Evolutionary conservation across 1,140 invertebrate species (phyloP), one percentile per base, ranked within the genome.

Genomic region (Hyphantria cunea): DNA sequence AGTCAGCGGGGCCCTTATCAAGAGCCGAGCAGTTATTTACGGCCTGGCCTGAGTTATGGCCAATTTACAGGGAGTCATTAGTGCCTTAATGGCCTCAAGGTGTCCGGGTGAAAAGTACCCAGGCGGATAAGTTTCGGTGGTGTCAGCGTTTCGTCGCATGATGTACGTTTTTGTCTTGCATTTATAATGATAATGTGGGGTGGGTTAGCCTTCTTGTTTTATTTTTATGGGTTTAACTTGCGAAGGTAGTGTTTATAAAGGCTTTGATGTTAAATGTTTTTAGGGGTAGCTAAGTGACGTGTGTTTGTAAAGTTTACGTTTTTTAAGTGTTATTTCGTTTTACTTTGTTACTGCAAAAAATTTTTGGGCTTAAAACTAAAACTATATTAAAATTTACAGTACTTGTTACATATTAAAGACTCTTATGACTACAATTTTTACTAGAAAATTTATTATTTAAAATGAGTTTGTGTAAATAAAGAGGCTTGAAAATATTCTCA

Each of bases 81-180:
- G 85, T 80, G 78, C 81, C 79, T 76, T 88, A 88, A 90, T 88
- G 84, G 82, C 78, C 74, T 76, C 49, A 81, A 81, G 78, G 80
- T 81, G 80, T 74, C 76, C 66, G 70, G 61, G 45, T 60, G 70
- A 76, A 78, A 80, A 80, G 75, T 75, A 69, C 45, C 64, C 52
- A 72, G 59, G 68, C 59, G 74, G 76, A 78, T 82, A 86, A 84
- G 78, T 86, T 70, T 75, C 59, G 73, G 74, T 64, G 14, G 48
- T 61, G 74, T 84, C 82, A 84, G 82, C 82, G 70, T 69, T 78
- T n/a, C 41, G 33, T 12, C 42, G 39, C 47, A 56, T 61, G 58
- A 61, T 61, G 52, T 72, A 68, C 74, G 73, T 69, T 59, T 67
- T 69, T 66, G 70, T 32, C 53, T 51, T 67, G 59, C 41, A 55